A percentile compares a stretch with the other conserved stretches of the same genome.
These are phyloP conservation scores for Thamnophis elegans DNA, from an alignment of 2,797 vertebrate genomes.

Conservation along the genomic window DNA sequence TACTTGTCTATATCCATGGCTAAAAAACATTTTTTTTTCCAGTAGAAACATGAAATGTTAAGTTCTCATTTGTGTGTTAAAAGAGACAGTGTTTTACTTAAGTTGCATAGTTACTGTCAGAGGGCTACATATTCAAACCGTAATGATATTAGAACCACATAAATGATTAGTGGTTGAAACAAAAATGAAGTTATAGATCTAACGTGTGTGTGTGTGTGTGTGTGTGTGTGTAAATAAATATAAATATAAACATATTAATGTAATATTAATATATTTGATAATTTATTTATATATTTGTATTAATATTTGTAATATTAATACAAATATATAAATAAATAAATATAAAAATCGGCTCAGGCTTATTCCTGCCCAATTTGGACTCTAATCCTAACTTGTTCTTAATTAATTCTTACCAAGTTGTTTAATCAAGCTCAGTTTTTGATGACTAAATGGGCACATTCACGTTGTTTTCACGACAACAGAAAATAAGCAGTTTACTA, in stretches of 20 bases:
- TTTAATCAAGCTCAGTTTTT: not conserved
- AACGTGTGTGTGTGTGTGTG: not conserved
- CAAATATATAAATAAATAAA: too few species aligned
- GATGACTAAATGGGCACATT: not conserved
- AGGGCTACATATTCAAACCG: conserved; percentile 34
- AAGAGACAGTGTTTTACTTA: not conserved
- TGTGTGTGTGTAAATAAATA: not conserved
- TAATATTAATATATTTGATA: too few species aligned
- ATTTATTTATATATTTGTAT: too few species aligned
- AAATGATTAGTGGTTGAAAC: conserved; percentile 23
- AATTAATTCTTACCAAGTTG: not conserved
- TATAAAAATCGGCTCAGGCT: not conserved
- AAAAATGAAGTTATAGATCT: not conserved
- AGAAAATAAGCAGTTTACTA: not conserved
- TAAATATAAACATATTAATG: too few species aligned
- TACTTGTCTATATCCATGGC: not conserved
- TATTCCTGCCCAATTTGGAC: not conserved
- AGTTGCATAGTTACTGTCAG: conserved; percentile 44
- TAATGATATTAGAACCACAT: conserved; percentile 35
- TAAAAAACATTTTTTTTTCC: conserved; percentile 35
- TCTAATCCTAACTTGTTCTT: not conserved
- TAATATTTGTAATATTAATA: too few species aligned
- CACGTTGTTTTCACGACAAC: not conserved
- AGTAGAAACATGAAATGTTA: conserved; percentile 49
- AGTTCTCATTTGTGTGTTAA: conserved; percentile 31